Base-by-base conservation (phyloP, 2,113 vertebrate species). In the Hylia prasina region DNA sequence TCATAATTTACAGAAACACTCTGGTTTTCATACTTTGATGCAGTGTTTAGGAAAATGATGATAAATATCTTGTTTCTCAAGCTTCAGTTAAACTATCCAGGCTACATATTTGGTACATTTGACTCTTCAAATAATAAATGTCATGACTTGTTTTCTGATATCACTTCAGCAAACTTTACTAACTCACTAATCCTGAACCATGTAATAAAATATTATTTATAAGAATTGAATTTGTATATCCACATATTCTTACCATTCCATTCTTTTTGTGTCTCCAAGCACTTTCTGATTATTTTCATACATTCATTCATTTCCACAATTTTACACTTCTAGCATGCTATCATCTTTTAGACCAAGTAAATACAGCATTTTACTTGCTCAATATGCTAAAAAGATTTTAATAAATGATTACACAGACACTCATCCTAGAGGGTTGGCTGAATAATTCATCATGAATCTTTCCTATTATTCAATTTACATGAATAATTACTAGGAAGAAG, bases 381-480 rank as follows among this genome's bases (percentile, higher is more conserved):
- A 84, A 79, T 89, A 61, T 50, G 40, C 77, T 72, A 61, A 44
- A 57, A 61, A 93, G 70, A 91, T 89, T 94, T 94, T 73, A 92
- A 89, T 83, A 94, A 97, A 76, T 76, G 16, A 91, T 91, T 95
- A 39, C 28, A 75, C 17, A 75, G 9, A 77, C 48, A 82, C 7
- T 63, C 47, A 66, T 84, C 10, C 83, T 72, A 75, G 56, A 94
- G 22, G 75, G 5, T 2, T 91, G 51, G 8, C 31, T 92, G 65
- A 92, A 89, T 92, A 91, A 96, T 92, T 94, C n/a, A 92, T 92
- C 33, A 56, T 40, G 9, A 75, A 48, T 82, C 24, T 82, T 94
- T 84, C 53, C 8, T 81, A 64, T 87, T 94, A 72, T 94, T 92
- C 68, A 93, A 87, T 97, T 90, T 94, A 48, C 39, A 77, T 96